Evolutionary conservation across 92 coral and sea anemone genomes (phyloP), one percentile per base, ranked within the genome.

Genomic region (Porites rus): DNA sequence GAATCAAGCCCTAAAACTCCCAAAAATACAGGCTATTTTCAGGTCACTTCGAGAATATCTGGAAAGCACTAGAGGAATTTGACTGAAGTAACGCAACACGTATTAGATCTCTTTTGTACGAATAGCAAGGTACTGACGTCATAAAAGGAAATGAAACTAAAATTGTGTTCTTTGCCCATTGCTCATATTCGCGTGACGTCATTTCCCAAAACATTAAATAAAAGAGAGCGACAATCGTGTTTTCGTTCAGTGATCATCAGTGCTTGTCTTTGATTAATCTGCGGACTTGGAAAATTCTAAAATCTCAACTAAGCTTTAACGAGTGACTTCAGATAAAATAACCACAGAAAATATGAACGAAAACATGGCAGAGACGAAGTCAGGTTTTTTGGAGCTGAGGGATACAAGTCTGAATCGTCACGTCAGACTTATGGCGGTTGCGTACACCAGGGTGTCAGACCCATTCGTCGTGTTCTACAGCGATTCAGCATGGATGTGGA

Each of bases 391-490:
- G 51, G 83, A 89, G 85, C 86, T 94, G 12, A 86, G 81, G 19
- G 84, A 80, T 51, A 77, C 89, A 10, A 77, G 68, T 51, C 60
- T 62, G 62, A 69, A 12, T 67, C 83, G 76, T 69, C 91, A 68
- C 64, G 88, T 92, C 54, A 92, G 90, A 50, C 90, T 95, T 1
- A 80, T 87, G 81, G 98, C 91, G 46, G 92, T 90, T 43, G 96
- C 95, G 8, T 95, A 95, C 63, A 91, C 93, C 8, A 90, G 80
- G 25, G 84, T 93, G 67, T 83, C 93, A 4, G 96, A 95, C 65
- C 98, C 98, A 10, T 95, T 95, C 80, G 88, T 95, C n/a, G 95
- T 90, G 65, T 95, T 95, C 76, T 92, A 95, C 84, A 89, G 89
- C 68, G 98, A 92, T 67, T 86, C 91, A 3, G 71, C 77, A 14